Conservation (phyloP, 2,113 vertebrate species). For the Meleagris gallopavo region DNA sequence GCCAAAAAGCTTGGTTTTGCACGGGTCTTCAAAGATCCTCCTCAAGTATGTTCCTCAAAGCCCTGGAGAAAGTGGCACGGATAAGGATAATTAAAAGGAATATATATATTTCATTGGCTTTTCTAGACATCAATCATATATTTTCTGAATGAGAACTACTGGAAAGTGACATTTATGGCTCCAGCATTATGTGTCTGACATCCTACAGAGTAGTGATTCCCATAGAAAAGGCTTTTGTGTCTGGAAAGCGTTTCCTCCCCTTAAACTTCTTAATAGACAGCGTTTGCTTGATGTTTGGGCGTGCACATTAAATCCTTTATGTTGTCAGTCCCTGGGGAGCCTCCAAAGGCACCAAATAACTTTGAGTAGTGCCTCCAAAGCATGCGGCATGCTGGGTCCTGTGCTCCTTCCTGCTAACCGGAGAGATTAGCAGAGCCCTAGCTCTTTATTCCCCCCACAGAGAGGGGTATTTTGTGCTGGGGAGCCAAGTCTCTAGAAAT, state of each 20-base stretch:
- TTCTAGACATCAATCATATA: not conserved
- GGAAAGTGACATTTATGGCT: slow-evolving; percentile 29
- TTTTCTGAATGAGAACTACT: slow-evolving; percentile 56
- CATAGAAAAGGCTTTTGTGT: slow-evolving; percentile 1
- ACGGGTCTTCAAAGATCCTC: not conserved
- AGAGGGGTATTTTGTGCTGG: not conserved
- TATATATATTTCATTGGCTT: not conserved
- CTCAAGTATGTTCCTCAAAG: not conserved
- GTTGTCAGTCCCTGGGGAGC: not conserved
- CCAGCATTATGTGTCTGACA: not conserved
- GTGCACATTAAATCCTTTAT: not conserved
- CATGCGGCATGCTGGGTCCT: not conserved
- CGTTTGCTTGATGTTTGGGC: not conserved
- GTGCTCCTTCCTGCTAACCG: not conserved
- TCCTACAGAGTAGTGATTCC: not conserved
- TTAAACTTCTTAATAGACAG: not conserved
- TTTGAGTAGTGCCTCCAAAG: not conserved
- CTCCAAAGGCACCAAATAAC: not conserved
- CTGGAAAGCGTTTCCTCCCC: slow-evolving; percentile 49
- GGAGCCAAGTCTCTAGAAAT: not conserved
- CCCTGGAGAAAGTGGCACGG: not conserved
- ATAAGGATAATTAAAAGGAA: not conserved
- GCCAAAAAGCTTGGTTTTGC: not conserved
- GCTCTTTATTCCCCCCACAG: not conserved
- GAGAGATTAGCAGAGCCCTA: not conserved